Evolutionary conservation across 2,113 vertebrate genomes (phyloP).

Genomic region (Lepus europaeus): DNA sequence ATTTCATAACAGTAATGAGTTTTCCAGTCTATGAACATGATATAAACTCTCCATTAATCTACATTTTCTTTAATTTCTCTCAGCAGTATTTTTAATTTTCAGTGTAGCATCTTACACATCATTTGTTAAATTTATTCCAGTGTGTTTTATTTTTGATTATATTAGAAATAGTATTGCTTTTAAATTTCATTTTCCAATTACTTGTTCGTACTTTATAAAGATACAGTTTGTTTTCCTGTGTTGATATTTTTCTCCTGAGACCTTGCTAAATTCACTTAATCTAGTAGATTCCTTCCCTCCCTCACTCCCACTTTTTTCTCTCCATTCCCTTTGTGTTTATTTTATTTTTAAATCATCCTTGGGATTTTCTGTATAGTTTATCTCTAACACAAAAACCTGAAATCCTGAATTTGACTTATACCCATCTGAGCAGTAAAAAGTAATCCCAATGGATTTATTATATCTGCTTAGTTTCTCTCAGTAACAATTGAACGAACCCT

Average conservation of each 20-base stretch:
- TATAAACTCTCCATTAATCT: conserved; percentile 18
- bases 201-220: background rate
- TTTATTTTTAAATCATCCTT: background rate
- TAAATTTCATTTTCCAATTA: background rate
- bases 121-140: conserved; percentile 38
- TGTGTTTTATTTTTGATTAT: conserved; percentile 9
- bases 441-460: conserved; percentile 8
- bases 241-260: background rate
- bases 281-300: background rate
- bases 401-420: background rate
- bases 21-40: background rate
- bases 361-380: background rate
- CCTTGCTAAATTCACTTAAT: conserved; percentile 36
- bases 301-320: background rate
- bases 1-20: conserved; percentile 10
- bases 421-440: background rate
- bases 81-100: conserved; percentile 5
- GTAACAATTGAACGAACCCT: background rate
- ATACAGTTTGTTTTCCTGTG: conserved; percentile 22
- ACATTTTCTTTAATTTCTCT: conserved; percentile 31
- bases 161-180: background rate
- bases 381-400: background rate
- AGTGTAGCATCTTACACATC: background rate
- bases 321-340: no score
- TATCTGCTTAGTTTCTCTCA: conserved; percentile 43